Base-by-base conservation (phyloP, 30 jellyfish, hydroid and myxozoan genomes). In the Pseudorhiza aurosa region DNA sequence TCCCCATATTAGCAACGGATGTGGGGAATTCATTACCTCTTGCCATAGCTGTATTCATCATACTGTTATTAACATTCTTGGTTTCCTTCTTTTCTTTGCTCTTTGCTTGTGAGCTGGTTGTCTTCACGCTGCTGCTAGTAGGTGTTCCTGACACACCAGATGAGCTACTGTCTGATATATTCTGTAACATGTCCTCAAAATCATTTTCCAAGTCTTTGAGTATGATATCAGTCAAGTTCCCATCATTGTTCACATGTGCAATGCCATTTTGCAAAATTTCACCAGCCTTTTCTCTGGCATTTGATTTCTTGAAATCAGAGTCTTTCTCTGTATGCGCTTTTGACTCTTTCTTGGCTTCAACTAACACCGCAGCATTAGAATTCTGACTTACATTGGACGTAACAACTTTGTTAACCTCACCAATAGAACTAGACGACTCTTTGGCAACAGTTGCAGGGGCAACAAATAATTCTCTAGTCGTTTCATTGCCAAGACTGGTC, bases 101-200 rank as follows among this genome's bases (percentile, higher is more conserved):
- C 45, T 65, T 72, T 24, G 95, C 19, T 26, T 58, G 77, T 8
- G 68, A 46, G 12, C 64, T 11, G 10, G 85, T 47, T 12, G 95
- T 43, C 64, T 83, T 83, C 18, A 29, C 45, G 8, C 72, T 44
- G 35, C 63, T 68, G 40, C 76, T 40, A 17, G 88, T 55, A 9
- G 75, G 24, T 10, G 81, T 44, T 18, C 43, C 60, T 5, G 75
- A 26, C 9, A 31, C 58, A 15, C 85, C 44, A 15, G 82, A 42
- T 39, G 86, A 43, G 3, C 39, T 56, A 46, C 39, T 75, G 15
- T 75, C 91, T 8, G 96, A 86, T 12, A 86, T 86, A 76, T 75
- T 86, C 50, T 75, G 77, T 25, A 86, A 67, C 67, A 86, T 83
- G 43, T 85, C 96, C 15, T 86, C 96, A 75, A 86, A 86, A 67